Evolutionary conservation across 2,113 vertebrate genomes (phyloP), one percentile per base, ranked within the genome.

Genomic region (Passer montanus): DNA sequence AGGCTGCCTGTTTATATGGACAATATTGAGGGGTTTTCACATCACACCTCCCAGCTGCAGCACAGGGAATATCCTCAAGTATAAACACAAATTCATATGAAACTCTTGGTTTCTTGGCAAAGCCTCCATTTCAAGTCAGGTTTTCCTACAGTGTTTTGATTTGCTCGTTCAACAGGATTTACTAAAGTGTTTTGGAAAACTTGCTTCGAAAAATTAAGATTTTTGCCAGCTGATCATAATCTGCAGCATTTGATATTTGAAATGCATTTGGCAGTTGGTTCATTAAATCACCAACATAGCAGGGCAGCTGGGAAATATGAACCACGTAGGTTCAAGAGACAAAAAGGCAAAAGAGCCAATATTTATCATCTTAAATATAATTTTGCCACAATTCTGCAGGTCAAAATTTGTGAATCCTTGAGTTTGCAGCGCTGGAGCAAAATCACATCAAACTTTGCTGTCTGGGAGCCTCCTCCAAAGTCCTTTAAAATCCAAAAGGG

Each of bases 111-210:
- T 85, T 43, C 31, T 77, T 90, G 67, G 84, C 41, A 90, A 85
- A 95, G 67, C 16, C 8, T 59, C 64, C 31, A 49, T 33, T 52
- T 68, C 50, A 69, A 93, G 60, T 52, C 73, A 86, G 28, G 33
- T 47, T 91, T 91, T 91, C 84, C 67, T 88, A 9, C 46, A 31
- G 31, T 55, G 87, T 93, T 95, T 93, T 77, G 59, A 80, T 86
- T 66, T 88, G n/a, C 56, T 59, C 10, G 3, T 67, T 78, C 69
- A n/a, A 43, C 4, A 8, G 58, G 59, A 74, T 93, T 91, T 80
- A 64, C 79, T 72, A 1, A 87, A 82, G 19, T 77, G 50, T 67
- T 94, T 84, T 83, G 74, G 89, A 82, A 91, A 95, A 83, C 26
- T 83, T 2, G 1, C 35, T 72, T 70, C 4, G 35, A 58, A 70